Evolutionary conservation across 1,140 invertebrate species (phyloP).

Genomic region (Arctopsyche grandis): DNA sequence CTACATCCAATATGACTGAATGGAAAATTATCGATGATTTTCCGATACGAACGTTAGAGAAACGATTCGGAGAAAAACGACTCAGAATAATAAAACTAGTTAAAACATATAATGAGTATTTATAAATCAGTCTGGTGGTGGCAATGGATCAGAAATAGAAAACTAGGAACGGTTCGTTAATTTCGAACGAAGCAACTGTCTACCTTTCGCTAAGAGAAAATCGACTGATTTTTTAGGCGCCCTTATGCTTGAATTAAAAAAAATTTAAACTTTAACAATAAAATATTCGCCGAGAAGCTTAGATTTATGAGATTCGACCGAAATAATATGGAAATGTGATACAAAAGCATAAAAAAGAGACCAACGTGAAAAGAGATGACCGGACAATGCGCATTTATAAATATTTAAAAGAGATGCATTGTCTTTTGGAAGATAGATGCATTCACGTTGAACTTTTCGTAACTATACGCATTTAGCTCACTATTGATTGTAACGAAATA

Average conservation of each 20-base stretch:
- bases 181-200: slow-evolving; percentile 18
- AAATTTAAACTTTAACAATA: no score
- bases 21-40: no score
- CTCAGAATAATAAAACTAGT: slow-evolving; percentile 9
- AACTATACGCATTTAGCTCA: neutral
- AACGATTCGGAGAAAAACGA: neutral
- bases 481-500: neutral
- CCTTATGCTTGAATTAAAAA: neutral
- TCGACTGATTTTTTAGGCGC: neutral
- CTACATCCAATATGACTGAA: no score
- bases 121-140: slow-evolving; percentile 30
- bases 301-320: neutral
- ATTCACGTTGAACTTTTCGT: neutral
- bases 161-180: slow-evolving; percentile 24
- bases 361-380: neutral
- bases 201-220: slow-evolving; percentile 1
- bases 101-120: slow-evolving; percentile 24
- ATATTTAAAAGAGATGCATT: slow-evolving; percentile 15
- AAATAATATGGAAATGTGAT: slow-evolving; percentile 15
- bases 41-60: no score
- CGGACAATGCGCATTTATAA: slow-evolving; percentile 25
- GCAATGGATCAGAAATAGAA: slow-evolving; percentile 29
- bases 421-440: slow-evolving; percentile 10
- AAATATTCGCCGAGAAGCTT: neutral
- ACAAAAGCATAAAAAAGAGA: neutral